Base-by-base conservation (phyloP, 2,797 vertebrate species). In the Sarcoramphus papa region DNA sequence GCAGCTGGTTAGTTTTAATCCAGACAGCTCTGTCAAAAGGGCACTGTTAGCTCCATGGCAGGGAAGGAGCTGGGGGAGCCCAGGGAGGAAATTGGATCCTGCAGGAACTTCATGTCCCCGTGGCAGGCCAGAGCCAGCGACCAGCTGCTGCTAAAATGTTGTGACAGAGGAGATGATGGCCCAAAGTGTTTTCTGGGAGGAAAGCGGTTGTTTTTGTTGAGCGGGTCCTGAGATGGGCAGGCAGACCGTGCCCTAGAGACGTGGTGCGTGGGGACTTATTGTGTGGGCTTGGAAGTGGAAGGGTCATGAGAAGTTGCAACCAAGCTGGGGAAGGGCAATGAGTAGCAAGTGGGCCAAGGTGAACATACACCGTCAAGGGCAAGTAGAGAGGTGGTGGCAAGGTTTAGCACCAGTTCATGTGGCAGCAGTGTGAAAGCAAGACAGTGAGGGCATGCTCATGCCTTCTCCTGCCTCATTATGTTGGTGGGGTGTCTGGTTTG, bases 21-120 rank as follows among this genome's bases (percentile, higher is more conserved):
- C 67, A 74, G 85, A 45, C 53, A 88, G 59, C 37, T 48, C 91
- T 83, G 84, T 74, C 85, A 76, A 60, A 92, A 95, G 84, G 93
- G 65, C 60, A 65, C 56, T 0, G 1, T 22, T 64, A 54, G 41
- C 65, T 88, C 59, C 15, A 2, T 25, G 60, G 83, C 65, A 74
- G 50, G n/a, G 53, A 70, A 90, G 68, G 85, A 93, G 67, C 67
- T 79, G 65, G 9, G 64, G 85, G 68, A 87, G 74, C 50, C 21
- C 3, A 40, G 65, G 68, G 45, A 72, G 37, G 72, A 57, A 56
- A 78, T 20, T 0, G 0, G 77, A 75, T 37, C 88, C 85, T 74
- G 73, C 45, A 75, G 85, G 82, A 86, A 7, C 28, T 43, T 43
- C 7, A 0, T 3, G 40, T 35, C 57, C 68, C 45, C 2, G 0